Evolutionary conservation across 2,113 vertebrate species (phyloP), one percentile per base, ranked within the genome.

Genomic region (Thomomys bottae): DNA sequence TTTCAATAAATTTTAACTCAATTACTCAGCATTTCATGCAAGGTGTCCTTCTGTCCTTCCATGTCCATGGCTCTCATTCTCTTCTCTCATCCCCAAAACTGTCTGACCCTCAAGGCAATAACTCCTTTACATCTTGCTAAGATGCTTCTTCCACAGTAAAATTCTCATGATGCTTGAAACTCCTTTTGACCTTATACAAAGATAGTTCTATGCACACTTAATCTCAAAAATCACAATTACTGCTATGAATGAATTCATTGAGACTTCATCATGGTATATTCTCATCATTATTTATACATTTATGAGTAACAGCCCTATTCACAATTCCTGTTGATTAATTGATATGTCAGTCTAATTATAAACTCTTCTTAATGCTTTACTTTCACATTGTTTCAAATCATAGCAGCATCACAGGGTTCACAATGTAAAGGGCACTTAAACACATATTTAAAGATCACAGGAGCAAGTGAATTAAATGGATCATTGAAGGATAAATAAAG

Each of bases 391-490:
- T 63, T 63, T 85, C 54, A 67, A 75, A 57, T 3, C 12, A 36
- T 10, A 36, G 30, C 4, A 66, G 32, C 28, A 78, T 49, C 78
- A 40, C 57, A n/a, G 45, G 8, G 30, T 32, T 94, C 63, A 79
- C 45, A 91, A 66, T 28, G 1, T 2, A 71, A 72, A 49, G 45
- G 20, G 24, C 42, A 32, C 66, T 84, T 89, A 94, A 91, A 30
- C 14, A 67, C 1, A 26, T 87, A 77, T 20, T 78, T 72, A 93
- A 84, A 68, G 84, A 92, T 57, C 32, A 14, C 42, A 81, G 83
- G 32, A 67, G 23, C 6, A 42, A 26, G 14, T 28, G 8, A 28
- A 63, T 87, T 42, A 36, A 85, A 42, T 14, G 32, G 34, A 28
- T n/a, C 18, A 80, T 26, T 72, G 45, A 42, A 71, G 34, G n/a